Evolutionary conservation across 2,113 vertebrate species (phyloP), one percentile per base, ranked within the genome.

Genomic region (Calidris pugnax): DNA sequence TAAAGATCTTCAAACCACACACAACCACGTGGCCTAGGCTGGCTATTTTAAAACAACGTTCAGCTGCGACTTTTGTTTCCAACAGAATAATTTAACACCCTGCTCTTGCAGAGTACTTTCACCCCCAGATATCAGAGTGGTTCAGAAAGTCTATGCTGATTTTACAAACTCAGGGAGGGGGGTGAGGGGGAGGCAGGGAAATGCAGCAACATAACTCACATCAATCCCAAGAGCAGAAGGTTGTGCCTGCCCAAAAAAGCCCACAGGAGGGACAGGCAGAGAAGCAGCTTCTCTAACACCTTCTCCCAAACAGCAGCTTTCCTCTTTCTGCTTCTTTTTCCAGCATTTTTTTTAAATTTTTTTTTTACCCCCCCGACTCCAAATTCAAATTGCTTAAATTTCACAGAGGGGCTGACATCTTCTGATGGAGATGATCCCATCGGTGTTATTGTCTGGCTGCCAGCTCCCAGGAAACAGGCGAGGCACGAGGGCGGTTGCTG

Each of bases 371-470:
- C 15, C 28, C 73, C 28, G 4, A 82, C 86, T 93, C 85, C 77
- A 83, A 60, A 33, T 67, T 80, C 85, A 32, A 91, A 67, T 88
- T 88, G 69, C 74, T 96, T 56, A 87, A 87, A 93, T 96, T 92
- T 90, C 94, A 32, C 85, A 71, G 66, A 85, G 77, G 91, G 97
- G 93, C 94, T 98, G 97, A 91, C 89, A 96, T 87, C 94, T 90
- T 81, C 90, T 91, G 94, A 89, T 67, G 88, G 82, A 79, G 97
- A 91, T 47, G 95, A 98, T 96, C 77, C 93, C 96, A 94, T 80
- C 6, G 82, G 96, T 96, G 97, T 95, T 95, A 96, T 95, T 97
- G 97, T 97, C 97, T 98, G 97, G 93, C 93, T 95, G 45, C 71
- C 63, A 96, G 94, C 97, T 94, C 95, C 60, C 6, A 43, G 87